phyloP scores from a whole-genome alignment of 2,888 invertebrate genomes.

The Macrosiphum euphorbiae region DNA sequence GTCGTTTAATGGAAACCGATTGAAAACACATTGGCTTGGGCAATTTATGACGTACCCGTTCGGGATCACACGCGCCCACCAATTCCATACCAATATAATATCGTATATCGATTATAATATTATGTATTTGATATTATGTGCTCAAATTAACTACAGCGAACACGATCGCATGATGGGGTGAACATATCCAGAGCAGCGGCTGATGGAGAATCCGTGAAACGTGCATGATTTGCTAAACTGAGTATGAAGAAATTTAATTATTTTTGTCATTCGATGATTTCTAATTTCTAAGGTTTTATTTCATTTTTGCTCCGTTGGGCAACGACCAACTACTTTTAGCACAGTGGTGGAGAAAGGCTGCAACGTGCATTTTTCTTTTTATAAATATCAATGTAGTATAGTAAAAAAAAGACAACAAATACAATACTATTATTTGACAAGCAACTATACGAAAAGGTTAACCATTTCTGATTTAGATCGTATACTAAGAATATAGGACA shows the following conservation, averaged over 20 bases:
- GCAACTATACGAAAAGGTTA: not conserved
- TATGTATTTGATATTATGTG: not conserved
- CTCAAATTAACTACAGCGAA: not conserved
- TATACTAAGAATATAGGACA: not conserved
- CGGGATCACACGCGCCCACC: not conserved
- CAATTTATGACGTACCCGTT: constrained; percentile 25
- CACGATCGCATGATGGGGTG: not conserved
- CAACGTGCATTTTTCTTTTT: not conserved
- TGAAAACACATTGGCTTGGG: constrained; percentile 8
- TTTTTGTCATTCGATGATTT: not conserved
- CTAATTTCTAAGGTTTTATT: not conserved
- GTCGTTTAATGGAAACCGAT: constrained; percentile 40
- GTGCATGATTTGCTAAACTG: not conserved
- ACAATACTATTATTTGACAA: not conserved
- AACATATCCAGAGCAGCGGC: not conserved
- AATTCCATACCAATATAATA: not conserved
- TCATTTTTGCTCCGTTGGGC: not conserved
- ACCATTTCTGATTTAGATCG: not conserved
- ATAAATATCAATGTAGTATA: not conserved
- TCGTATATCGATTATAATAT: not conserved
- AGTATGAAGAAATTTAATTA: not conserved
- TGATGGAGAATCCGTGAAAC: not conserved
- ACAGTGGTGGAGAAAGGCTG: no score
- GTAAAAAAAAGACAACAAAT: not conserved
- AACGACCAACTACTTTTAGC: not conserved